Evolutionary conservation across 1,140 invertebrate genomes (phyloP).

Genomic region (Ridgeia piscesae): DNA sequence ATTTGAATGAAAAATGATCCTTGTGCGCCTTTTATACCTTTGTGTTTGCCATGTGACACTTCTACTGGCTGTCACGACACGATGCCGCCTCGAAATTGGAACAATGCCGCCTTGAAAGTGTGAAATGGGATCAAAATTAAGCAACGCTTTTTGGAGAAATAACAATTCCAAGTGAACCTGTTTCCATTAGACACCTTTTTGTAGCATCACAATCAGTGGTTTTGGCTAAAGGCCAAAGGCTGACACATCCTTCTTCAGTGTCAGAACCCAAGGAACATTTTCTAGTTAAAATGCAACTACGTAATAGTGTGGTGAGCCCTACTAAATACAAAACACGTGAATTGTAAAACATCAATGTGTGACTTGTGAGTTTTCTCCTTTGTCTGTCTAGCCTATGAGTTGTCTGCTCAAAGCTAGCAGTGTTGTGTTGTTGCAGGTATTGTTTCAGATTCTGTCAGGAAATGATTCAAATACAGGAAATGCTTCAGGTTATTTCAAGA

Average conservation of each 20-base stretch:
- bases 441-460: no score
- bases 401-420: no score
- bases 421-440: no score
- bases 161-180: background rate
- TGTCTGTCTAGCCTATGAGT: no score
- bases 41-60: background rate
- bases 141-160: background rate
- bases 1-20: background rate
- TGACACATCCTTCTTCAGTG: no score
- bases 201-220: background rate
- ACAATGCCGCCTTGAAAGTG: no score
- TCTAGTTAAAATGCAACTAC: background rate
- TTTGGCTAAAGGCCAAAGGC: no score
- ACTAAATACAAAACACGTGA: no score
- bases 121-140: background rate
- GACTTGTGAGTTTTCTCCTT: no score
- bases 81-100: background rate
- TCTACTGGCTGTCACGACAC: background rate
- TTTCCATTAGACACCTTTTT: background rate
- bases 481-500: no score
- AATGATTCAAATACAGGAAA: no score
- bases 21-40: background rate
- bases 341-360: no score
- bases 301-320: background rate
- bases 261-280: background rate